These are phyloP conservation scores for Polietes domitor DNA, from an alignment of 2,888 invertebrate genomes.

Conservation along the genomic window DNA sequence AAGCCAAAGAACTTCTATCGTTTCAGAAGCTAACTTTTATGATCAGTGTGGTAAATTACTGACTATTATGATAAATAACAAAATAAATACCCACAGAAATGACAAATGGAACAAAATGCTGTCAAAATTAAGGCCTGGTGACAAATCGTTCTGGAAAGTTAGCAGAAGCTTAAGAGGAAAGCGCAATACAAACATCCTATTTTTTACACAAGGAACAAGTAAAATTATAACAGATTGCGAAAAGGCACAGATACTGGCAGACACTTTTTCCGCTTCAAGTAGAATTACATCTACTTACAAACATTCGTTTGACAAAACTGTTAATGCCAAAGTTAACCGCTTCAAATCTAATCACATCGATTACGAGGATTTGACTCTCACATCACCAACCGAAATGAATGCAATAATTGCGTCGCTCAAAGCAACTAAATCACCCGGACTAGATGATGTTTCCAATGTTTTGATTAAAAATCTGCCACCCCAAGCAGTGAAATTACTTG, in stretches of 20 bases:
- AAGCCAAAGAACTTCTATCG: background rate
- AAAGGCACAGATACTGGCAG: constrained; percentile 20
- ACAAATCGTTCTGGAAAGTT: too few species aligned
- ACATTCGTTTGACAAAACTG: background rate
- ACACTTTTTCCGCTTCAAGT: constrained; percentile 23
- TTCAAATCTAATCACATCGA: background rate
- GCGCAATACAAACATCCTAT: background rate
- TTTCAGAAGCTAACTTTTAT: background rate
- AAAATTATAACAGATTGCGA: constrained; percentile 26
- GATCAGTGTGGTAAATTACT: constrained; percentile 22
- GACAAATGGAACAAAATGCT: constrained; percentile 27
- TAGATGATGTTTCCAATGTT: too few species aligned
- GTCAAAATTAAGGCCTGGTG: constrained; percentile 23
- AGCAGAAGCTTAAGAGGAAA: constrained; percentile 27
- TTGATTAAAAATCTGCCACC: too few species aligned
- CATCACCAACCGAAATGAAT: background rate
- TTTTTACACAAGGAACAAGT: background rate
- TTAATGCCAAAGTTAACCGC: background rate
- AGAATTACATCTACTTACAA: constrained; percentile 7
- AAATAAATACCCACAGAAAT: constrained; percentile 20
- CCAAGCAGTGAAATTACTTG: too few species aligned
- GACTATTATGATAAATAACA: constrained; percentile 19
- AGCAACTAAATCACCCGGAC: constrained; percentile 8
- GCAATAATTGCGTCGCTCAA: background rate
- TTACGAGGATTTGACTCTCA: background rate